Conservation (phyloP, 2,888 invertebrate genomes). For the Oscheius sp. region DNA sequence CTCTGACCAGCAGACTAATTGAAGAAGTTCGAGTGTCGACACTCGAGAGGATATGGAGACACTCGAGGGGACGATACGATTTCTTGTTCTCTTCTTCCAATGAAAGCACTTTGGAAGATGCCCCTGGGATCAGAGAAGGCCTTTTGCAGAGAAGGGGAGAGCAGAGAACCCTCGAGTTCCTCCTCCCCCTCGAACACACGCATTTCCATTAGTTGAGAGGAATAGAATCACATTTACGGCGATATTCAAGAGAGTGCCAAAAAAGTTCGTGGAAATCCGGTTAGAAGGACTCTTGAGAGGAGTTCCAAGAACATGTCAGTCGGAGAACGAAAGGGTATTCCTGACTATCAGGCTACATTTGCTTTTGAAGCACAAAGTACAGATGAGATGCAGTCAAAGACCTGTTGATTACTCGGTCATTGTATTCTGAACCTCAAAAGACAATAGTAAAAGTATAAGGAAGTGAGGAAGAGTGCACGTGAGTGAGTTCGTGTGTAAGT, state of each 20-base stretch:
- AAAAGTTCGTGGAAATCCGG: neutral
- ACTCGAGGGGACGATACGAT: neutral
- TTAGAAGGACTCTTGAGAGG: neutral
- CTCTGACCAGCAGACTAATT: neutral
- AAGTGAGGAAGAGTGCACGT: neutral
- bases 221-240: neutral
- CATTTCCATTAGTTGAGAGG: conserved; percentile 6
- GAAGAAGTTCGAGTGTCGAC: neutral
- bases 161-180: conserved; percentile 16
- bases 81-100: too few relatives aligned
- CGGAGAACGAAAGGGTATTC: neutral
- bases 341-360: neutral
- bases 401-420: neutral
- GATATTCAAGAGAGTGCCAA: neutral
- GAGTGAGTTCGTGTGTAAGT: neutral
- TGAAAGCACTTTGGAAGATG: too few relatives aligned
- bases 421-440: neutral
- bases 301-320: neutral
- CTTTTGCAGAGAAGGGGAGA: neutral
- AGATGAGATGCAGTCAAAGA: neutral
- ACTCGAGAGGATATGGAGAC: neutral
- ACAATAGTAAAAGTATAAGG: neutral
- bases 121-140: too few relatives aligned
- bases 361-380: neutral
- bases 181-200: neutral